Evolutionary conservation across 2,113 vertebrate genomes (phyloP).

Genomic region (Charadrius vociferus): DNA sequence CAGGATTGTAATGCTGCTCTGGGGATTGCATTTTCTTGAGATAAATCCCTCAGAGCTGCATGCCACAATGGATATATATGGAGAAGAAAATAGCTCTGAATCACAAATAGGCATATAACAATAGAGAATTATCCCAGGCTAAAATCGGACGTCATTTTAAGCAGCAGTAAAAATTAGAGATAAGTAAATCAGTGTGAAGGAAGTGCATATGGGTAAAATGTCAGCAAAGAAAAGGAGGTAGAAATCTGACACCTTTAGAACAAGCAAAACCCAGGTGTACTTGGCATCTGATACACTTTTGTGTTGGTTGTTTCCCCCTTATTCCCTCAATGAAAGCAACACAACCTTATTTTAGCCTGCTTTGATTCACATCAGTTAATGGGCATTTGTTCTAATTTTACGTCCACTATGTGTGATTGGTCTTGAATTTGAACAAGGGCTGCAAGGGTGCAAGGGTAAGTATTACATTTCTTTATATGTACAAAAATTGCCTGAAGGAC

Average conservation of each 20-base stretch:
- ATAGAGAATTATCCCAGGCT: neutral
- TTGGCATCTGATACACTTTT: neutral
- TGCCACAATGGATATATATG: neutral
- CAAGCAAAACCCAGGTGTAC: rapidly evolving
- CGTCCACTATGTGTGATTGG: neutral
- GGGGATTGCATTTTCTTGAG: neutral
- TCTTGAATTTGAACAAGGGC: neutral
- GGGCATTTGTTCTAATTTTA: neutral
- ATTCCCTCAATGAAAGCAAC: neutral
- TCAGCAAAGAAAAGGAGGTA: neutral
- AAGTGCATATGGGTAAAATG: neutral
- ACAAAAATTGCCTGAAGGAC: neutral
- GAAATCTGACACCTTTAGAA: neutral
- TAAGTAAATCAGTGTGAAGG: neutral
- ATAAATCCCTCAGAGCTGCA: neutral
- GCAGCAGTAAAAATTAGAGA: neutral
- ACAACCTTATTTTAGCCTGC: neutral
- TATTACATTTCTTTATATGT: neutral
- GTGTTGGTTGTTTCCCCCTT: rapidly evolving
- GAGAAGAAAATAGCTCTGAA: neutral
- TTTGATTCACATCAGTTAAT: neutral
- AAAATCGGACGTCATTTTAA: neutral
- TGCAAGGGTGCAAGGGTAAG: neutral
- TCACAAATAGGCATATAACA: neutral
- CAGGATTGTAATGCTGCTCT: neutral